Percentiles rank a stretch among this genome's conserved stretches.
Conservation (phyloP, 2,113 vertebrate genomes). For the Echinops telfairi region DNA sequence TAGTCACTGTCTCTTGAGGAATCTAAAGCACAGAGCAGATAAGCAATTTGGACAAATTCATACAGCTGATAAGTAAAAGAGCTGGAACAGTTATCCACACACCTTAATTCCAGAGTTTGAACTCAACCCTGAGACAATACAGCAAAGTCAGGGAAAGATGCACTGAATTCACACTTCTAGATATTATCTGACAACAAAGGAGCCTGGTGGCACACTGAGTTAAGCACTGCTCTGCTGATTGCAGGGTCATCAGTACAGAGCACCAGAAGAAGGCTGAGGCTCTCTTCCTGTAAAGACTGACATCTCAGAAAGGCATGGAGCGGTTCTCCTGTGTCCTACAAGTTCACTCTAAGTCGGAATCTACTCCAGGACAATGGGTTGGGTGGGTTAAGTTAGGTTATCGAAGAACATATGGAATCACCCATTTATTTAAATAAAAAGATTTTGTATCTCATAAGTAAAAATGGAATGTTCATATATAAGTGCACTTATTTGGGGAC, state of each 20-base stretch:
- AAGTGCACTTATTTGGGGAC: not conserved
- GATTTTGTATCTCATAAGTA: constrained; percentile 1
- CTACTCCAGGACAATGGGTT: too few species aligned
- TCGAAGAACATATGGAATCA: not conserved
- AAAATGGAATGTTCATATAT: not conserved
- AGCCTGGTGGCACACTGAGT: too few species aligned
- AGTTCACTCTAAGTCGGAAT: too few species aligned
- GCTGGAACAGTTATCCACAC: not conserved
- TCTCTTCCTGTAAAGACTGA: too few species aligned
- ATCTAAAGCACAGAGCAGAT: constrained; percentile 21
- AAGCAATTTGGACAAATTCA: constrained; percentile 37
- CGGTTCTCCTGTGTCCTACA: too few species aligned
- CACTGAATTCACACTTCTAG: not conserved
- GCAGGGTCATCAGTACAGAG: too few species aligned
- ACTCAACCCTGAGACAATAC: not conserved
- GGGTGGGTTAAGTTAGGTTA: too few species aligned
- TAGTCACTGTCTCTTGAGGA: constrained; percentile 12
- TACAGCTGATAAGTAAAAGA: constrained; percentile 12
- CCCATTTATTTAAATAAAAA: constrained; percentile 20
- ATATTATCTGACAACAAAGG: not conserved
- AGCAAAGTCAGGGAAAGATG: not conserved
- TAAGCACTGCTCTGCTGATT: too few species aligned
- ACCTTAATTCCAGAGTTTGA: constrained; percentile 11
- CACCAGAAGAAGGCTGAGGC: too few species aligned
- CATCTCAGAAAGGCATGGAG: too few species aligned